Conservation (phyloP, 2,797 vertebrate species). For the Poeciliopsis paucimaculata region DNA sequence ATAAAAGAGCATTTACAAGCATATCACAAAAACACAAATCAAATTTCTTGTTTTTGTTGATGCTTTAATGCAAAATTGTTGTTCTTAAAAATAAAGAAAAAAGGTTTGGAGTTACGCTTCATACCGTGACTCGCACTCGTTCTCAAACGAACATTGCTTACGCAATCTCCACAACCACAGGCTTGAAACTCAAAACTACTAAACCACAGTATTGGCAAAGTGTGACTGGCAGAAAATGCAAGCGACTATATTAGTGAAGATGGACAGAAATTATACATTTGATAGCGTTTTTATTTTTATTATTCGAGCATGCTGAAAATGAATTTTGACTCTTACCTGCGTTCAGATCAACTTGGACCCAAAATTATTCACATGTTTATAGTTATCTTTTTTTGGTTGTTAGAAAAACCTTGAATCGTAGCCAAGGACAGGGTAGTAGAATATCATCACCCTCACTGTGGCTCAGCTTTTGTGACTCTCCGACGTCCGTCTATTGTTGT, state of each 20-base stretch:
- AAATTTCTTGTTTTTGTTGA: neutral
- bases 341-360: neutral
- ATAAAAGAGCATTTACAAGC: neutral
- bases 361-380: neutral
- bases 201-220: neutral
- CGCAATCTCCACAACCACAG: neutral
- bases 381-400: constrained; percentile 37
- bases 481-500: constrained; percentile 59
- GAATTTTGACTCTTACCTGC: neutral
- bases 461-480: constrained; percentile 47
- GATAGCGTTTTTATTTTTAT: neutral
- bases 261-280: neutral
- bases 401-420: constrained; percentile 43
- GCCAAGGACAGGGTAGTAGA: constrained; percentile 59
- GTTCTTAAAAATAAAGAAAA: neutral
- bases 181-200: neutral
- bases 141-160: neutral
- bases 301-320: neutral
- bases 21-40: neutral
- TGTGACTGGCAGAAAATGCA: neutral
- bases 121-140: neutral
- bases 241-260: neutral
- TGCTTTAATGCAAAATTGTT: neutral
- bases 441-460: constrained; percentile 43
- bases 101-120: neutral